Base-by-base conservation (phyloP, 1,140 invertebrate species). In the Drosophila quadrilineata region DNA sequence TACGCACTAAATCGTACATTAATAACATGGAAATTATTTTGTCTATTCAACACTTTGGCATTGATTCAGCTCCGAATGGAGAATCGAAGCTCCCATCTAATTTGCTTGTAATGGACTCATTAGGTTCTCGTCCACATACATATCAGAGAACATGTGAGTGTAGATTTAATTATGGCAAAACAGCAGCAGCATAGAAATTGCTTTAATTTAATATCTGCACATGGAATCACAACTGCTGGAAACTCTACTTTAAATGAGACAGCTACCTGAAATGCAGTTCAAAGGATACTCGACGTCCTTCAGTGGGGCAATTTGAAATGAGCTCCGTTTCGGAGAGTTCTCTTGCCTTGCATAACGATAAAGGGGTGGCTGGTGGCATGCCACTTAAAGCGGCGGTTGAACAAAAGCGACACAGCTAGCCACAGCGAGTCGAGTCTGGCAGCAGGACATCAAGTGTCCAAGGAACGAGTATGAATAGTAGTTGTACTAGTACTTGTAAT, bases 361-460 rank as follows among this genome's bases (percentile, higher is more conserved):
- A 6, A 41, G n/a, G 17, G 10, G 3, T 26, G 43, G 29, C 29
- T 8, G 5, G 29, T 16, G 16, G 26, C 46, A 33, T 75, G 76
- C 53, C 71, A 75, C 76, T 82, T 82, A 82, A 80, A 80, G 52
- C 62, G 60, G 66, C 57, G 71, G 75, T 66, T 54, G 79, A 73
- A 84, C 77, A 84, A 80, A 77, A 59, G 41, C 43, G 26, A 53
- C 36, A 50, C 19, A 41, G 46, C 33, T 28, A 38, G n/a, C 36
- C 12, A 38, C 33, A 72, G 16, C 58, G n/a, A n/a, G n/a, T n/a
- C n/a, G n/a, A 41, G 38, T 22, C 26, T 38, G 29, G 24, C 29
- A 36, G 22, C 35, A 10, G 22, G 43, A 24, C 26, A 31, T 19
- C 40, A 6, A 54, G 33, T 22, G 17, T 16, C 46, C 40, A 77